phyloP scores from a whole-genome alignment of 2,888 invertebrate genomes.

The Diarsia dahlii region DNA sequence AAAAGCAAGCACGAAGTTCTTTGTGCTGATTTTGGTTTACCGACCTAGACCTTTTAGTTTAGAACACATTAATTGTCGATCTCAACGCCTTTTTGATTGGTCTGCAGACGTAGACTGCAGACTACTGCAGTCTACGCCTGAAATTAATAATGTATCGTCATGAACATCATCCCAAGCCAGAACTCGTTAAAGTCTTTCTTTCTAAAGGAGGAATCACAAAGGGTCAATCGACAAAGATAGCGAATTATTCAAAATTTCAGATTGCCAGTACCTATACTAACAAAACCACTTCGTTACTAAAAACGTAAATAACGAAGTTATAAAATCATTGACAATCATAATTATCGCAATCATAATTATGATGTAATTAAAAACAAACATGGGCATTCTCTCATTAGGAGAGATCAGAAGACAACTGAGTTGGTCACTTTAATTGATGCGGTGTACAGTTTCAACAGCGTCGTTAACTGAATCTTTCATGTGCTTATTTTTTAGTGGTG shows the following conservation, averaged over 20 bases:
- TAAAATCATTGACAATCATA: constrained; percentile 29
- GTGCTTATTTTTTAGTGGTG: constrained; percentile 72
- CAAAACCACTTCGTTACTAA: not conserved
- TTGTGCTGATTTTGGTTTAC: not conserved
- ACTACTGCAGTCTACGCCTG: too few species aligned
- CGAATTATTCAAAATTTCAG: not conserved
- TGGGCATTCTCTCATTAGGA: constrained; percentile 66
- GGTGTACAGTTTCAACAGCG: constrained; percentile 78
- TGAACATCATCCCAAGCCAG: too few species aligned
- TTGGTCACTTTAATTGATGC: constrained; percentile 79
- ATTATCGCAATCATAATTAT: constrained; percentile 5
- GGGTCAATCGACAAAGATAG: too few species aligned
- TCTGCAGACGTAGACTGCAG: too few species aligned
- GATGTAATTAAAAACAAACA: constrained; percentile 46
- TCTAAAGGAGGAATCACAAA: not conserved
- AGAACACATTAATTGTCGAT: not conserved
- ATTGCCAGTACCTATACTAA: not conserved
- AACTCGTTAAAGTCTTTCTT: too few species aligned
- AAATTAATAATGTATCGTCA: not conserved
- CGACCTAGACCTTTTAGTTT: not conserved
- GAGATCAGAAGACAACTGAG: constrained; percentile 72
- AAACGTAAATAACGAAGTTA: not conserved
- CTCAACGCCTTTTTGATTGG: not conserved
- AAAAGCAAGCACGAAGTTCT: too few species aligned
- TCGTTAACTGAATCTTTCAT: constrained; percentile 74